Base-by-base conservation (phyloP, 2,113 vertebrate genomes). In the Podocnemis expansa region DNA sequence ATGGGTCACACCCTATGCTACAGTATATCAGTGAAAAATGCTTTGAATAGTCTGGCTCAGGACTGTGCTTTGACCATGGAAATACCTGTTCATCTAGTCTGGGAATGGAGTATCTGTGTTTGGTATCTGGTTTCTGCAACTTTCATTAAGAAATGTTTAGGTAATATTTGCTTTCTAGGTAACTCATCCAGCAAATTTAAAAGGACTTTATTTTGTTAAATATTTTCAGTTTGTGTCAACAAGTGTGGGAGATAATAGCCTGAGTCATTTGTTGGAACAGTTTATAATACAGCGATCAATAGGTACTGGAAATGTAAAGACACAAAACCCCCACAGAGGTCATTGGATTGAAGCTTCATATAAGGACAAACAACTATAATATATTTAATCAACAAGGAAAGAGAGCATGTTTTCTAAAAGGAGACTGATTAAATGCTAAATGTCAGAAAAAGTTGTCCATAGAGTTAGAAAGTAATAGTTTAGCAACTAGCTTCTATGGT, bases 201-300 rank as follows among this genome's bases (percentile, higher is more conserved):
- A 73, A 73, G 43, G 83, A 88, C 84, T 79, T 86, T 79, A 41
- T 80, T 8, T 78, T 83, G 24, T 24, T 82, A 87, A 90, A 88
- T 52, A 85, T 87, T 89, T 84, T 88, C 34, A 63, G 38, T 88
- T 84, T 85, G 76, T 92, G 92, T 95, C 51, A 88, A 78, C n/a
- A 88, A 78, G n/a, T 89, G 4, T 87, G 82, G 88, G 87, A 76
- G 87, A 19, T 78, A 91, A 87, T 13, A 90, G 41, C 51, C 75
- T 89, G 63, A 93, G 52, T 83, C 80, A n/a, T 84, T 29, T 76
- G 73, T 45, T 45, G 41, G 24, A 93, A 94, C 17, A 86, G 47
- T 81, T 10, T 75, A 58, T 54, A 34, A 51, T 76, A 45, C 41
- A 76, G 25, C 27, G 24, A 45, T 25, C 24, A 76, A 76, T 45